Percentiles rank a stretch among this genome's conserved stretches.
Evolutionary conservation across 2,113 vertebrate genomes (phyloP).

Genomic region (Pseudolaguvia tuberculata): DNA sequence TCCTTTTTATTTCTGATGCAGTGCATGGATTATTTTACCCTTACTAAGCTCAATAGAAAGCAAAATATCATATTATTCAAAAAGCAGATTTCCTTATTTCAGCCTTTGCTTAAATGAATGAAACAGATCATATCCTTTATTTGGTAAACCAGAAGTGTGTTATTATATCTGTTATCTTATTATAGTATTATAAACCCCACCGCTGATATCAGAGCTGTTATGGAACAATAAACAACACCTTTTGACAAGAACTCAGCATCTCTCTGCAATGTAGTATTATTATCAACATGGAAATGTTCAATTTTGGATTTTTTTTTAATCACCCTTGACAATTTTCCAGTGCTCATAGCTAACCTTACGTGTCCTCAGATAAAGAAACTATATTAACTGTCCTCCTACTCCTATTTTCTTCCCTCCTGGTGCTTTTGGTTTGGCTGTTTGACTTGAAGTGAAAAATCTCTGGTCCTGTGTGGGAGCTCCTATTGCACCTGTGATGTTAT

Average conservation of each 20-base stretch:
- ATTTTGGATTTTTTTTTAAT: constrained; percentile 8
- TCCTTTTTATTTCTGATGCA: no score
- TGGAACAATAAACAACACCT: background rate
- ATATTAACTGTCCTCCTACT: constrained; percentile 16
- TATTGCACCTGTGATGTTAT: constrained; percentile 22
- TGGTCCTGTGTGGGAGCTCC: background rate
- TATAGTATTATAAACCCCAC: background rate
- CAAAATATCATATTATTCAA: no score
- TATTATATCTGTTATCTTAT: no score
- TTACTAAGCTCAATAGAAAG: no score
- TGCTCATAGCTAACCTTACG: background rate
- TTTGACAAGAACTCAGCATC: background rate
- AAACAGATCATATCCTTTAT: no score
- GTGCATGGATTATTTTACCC: no score
- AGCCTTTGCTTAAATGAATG: no score
- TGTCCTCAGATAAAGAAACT: constrained; percentile 5
- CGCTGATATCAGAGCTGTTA: background rate
- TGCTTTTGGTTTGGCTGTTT: constrained; percentile 1
- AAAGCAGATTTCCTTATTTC: no score
- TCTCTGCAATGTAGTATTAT: background rate
- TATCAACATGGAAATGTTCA: background rate
- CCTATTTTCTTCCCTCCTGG: background rate
- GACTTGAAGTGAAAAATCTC: background rate
- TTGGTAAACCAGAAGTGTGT: no score
- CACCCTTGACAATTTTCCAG: constrained; percentile 8